phyloP scores from a whole-genome alignment of 2,888 invertebrate genomes.

The Pyralis farinalis region DNA sequence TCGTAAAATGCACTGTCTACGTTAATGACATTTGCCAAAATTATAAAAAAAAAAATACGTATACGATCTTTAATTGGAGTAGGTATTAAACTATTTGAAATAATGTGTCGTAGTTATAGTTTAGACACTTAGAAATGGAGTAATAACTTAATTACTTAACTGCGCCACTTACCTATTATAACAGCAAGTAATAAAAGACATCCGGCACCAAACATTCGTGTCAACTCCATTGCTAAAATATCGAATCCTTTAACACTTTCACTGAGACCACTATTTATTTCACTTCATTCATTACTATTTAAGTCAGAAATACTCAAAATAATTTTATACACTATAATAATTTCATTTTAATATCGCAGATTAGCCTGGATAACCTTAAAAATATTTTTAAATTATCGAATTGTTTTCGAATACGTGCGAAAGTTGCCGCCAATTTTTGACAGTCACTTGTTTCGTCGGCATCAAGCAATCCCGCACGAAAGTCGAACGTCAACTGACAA shows the following conservation, averaged over 20 bases:
- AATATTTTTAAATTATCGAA: background rate
- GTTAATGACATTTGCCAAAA: no score
- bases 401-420: constrained; percentile 10
- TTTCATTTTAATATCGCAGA: background rate
- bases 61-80: no score
- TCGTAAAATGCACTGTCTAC: no score
- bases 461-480: constrained; percentile 57
- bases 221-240: constrained; percentile 55
- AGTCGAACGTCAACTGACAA: constrained; percentile 69
- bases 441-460: constrained; percentile 35
- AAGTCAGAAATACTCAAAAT: constrained; percentile 16
- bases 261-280: constrained; percentile 45
- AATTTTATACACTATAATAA: background rate
- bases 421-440: constrained; percentile 30
- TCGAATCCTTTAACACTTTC: constrained; percentile 61
- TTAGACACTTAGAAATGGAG: no score
- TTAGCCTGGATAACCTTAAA: background rate
- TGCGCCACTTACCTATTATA: constrained; percentile 52
- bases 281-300: constrained; percentile 46
- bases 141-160: constrained; percentile 12
- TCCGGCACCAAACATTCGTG: constrained; percentile 44
- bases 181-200: constrained; percentile 49
- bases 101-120: no score
- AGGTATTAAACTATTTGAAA: no score
- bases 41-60: no score